Evolutionary conservation across 2,113 vertebrate genomes (phyloP), one percentile per base, ranked within the genome.

Genomic region (Rhinoptilus africanus): DNA sequence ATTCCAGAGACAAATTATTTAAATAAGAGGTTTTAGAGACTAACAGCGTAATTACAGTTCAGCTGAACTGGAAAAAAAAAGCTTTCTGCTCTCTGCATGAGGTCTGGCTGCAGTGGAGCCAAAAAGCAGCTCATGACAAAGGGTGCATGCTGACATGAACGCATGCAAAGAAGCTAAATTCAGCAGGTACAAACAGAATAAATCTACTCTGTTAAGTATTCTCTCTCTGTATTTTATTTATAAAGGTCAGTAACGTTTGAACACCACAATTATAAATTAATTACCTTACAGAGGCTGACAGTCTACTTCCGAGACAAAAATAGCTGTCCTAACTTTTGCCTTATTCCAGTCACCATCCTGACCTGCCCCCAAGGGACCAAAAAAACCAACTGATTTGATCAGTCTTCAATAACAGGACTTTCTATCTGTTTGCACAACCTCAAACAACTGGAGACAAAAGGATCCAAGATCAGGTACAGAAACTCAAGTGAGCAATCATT

Each of bases 31-130:
- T 57, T 95, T 93, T 88, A 89, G 88, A 97, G 80, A 92, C 81
- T 97, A 96, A 96, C 90, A 93, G 57, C 81, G 12, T 97, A 97
- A 97, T 97, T 97, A 95, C 84, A 98, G 91, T 84, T 97, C 92
- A 96, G 77, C 43, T 87, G 57, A 96, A 96, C 35, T 87, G 68
- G 15, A 43, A 22, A 75, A 35, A 23, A 53, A 45, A 23, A 87
- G 74, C 88, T 92, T 96, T 97, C 73, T 95, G 89, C 95, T 97
- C 62, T 89, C 92, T 90, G 93, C 94, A 92, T 7, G 32, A 45
- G 77, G 88, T 95, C 92, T 88, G 95, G 94, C 89, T 94, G 91
- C 97, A 96, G 85, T 15, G 27, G 73, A 97, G 84, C 88, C 96
- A 96, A 95, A 41, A 90, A 18, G 37, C 68, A 87, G 91, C 22